Evolutionary conservation across 2,113 vertebrate species (phyloP).

Genomic region (Amblyornis subalaris): DNA sequence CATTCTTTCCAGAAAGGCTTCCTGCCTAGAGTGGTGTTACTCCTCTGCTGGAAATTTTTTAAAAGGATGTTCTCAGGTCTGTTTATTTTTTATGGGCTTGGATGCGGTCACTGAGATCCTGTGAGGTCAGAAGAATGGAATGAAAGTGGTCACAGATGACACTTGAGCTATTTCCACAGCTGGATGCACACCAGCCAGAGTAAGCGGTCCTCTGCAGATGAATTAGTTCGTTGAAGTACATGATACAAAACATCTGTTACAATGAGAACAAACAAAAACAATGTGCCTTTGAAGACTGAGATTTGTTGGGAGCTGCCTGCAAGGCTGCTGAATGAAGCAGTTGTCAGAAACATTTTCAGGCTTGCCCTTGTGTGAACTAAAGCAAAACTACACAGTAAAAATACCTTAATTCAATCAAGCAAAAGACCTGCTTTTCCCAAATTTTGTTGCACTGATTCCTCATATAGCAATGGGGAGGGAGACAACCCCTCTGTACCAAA

Average conservation of each 20-base stretch:
- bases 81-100: slow-evolving; percentile 71
- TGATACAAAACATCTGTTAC: slow-evolving; percentile 77
- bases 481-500: not conserved
- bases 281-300: slow-evolving; percentile 68
- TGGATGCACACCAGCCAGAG: slow-evolving; percentile 69
- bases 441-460: not conserved
- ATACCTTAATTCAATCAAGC: not conserved
- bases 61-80: slow-evolving; percentile 70
- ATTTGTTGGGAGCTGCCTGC: slow-evolving; percentile 50
- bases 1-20: slow-evolving; percentile 61
- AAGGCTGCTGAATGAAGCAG: slow-evolving; percentile 27
- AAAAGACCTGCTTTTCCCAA: not conserved
- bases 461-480: not conserved
- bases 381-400: slow-evolving; percentile 42
- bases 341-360: slow-evolving; percentile 49
- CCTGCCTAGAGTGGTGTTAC: slow-evolving; percentile 49
- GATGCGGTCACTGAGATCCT: slow-evolving; percentile 65
- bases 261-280: slow-evolving; percentile 66
- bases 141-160: slow-evolving; percentile 67
- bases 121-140: slow-evolving; percentile 76
- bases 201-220: slow-evolving; percentile 64
- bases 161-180: slow-evolving; percentile 75
- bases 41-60: slow-evolving; percentile 64
- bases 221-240: slow-evolving; percentile 66
- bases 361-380: slow-evolving; percentile 60